Evolutionary conservation across 1,140 invertebrate genomes (phyloP).

Genomic region (Rhopalosiphum maidis): DNA sequence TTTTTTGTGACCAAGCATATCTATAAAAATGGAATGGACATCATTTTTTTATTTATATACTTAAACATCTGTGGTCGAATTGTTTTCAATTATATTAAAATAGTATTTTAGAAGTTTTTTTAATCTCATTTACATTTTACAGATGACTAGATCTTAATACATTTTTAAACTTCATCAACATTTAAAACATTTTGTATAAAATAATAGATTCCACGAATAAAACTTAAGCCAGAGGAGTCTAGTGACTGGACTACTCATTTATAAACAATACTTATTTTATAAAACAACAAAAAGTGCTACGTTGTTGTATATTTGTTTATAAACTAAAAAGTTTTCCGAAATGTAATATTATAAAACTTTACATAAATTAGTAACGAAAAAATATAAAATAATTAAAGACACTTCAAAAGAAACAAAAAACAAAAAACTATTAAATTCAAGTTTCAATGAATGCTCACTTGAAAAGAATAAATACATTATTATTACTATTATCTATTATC

Average conservation of each 20-base stretch:
- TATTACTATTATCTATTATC: background rate
- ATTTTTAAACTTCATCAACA: background rate
- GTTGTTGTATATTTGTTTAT: background rate
- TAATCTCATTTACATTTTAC: background rate
- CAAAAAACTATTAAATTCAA: background rate
- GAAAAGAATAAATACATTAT: background rate
- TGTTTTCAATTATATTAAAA: background rate
- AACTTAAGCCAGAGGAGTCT: background rate
- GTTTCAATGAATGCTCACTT: background rate
- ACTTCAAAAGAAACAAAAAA: background rate
- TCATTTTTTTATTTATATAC: background rate
- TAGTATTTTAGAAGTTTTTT: background rate
- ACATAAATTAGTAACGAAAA: background rate
- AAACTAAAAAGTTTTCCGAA: background rate
- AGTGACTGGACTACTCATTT: background rate
- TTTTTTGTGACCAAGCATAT: background rate
- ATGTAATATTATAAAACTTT: background rate
- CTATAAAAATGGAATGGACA: background rate
- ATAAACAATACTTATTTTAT: background rate
- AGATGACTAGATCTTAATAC: background rate
- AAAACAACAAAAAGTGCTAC: background rate
- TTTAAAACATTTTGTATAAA: background rate
- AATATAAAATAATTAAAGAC: background rate
- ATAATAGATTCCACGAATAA: background rate
- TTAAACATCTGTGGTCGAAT: background rate